Evolutionary conservation across 2,113 vertebrate species (phyloP), one percentile per base, ranked within the genome.

Genomic region (Sorex fumeus): DNA sequence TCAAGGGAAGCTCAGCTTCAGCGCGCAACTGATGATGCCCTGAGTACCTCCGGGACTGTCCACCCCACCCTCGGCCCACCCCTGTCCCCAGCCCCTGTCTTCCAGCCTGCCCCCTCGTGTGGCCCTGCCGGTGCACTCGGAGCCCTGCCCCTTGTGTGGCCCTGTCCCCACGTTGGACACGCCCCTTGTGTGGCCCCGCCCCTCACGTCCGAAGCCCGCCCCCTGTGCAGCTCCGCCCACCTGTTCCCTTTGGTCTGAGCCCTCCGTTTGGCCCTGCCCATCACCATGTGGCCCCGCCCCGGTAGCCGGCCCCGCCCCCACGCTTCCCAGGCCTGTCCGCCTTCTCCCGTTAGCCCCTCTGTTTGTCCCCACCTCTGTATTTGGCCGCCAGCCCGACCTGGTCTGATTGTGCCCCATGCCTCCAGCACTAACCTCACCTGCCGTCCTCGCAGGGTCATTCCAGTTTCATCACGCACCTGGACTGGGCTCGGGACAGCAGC

Each of bases 381-480:
- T 94, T 87, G 70, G 60, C 79, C 69, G 32, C 15, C 81, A n/a
- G 2, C 66, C 64, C 67, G 19, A 83, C 57, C 53, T 53, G 60
- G 67, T 25, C 28, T 50, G 32, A 30, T 50, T 76, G 28, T 3
- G 12, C 11, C 62, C 64, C 16, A 19, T 3, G 21, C 18, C 57
- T 77, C 32, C 2, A 25, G 69, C 74, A 70, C 94, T 93, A n/a
- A 94, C 43, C 67, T 57, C 9, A 21, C 25, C 15, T 12, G 1
- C 27, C 64, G 77, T 71, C 67, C 36, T 15, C 8, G 1, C 95
- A 99, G 99, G 99, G 99, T 60, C 99, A 99, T 97, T 99, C 99
- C 94, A 99, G 99, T 93, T 99, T 98, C 87, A 98, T 99, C 93
- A 99, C 98, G 43, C 99, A 99, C 53, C 93, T 99, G 93, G 99